Evolutionary conservation across 2,113 vertebrate genomes (phyloP), one percentile per base, ranked within the genome.

Genomic region (Phylloscopus trochilus): DNA sequence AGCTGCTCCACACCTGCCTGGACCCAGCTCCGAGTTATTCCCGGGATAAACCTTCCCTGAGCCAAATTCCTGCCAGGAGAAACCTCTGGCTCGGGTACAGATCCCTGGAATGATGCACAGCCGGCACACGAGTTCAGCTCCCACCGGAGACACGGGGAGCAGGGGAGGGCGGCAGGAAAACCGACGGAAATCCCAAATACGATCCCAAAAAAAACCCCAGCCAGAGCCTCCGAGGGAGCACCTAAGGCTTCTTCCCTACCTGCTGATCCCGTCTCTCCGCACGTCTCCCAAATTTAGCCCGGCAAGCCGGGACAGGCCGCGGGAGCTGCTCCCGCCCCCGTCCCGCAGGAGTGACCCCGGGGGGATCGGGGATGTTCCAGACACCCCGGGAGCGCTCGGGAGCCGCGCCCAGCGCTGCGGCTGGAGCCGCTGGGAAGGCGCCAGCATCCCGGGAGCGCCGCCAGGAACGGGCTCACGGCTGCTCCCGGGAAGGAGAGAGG

Each of bases 131-230:
- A 39, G 76, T 3, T 27, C 75, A 52, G 10, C 79, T 33, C 20
- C 22, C 39, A 1, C 28, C 0, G 28, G 22, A 53, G n/a, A 30
- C 56, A 13, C 11, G 39, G 0, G 13, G 8, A 53, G 33, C 33
- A 31, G 14, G 37, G 63, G 4, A 44, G 22, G 33, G 46, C 33
- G 6, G 28, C 17, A 4, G 73, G 46, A 33, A 77, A 87, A 53
- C 3, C 15, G 1, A 15, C 1, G 21, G 67, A 13, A 44, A 66
- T 15, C 6, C 68, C 52, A 9, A 27, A 51, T 0, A 1, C 0
- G 15, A 37, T 1, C 31, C 1, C 2, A n/a, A 6, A 27, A 31
- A 23, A 9, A 26, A n/a, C n/a, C n/a, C 9, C 21, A 8, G 35
- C 2, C 2, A 6, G 37, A 73, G 44, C n/a, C 68, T 28, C 27